Base-by-base conservation (phyloP, 2,797 vertebrate species). In the Coccyzus lansbergi region DNA sequence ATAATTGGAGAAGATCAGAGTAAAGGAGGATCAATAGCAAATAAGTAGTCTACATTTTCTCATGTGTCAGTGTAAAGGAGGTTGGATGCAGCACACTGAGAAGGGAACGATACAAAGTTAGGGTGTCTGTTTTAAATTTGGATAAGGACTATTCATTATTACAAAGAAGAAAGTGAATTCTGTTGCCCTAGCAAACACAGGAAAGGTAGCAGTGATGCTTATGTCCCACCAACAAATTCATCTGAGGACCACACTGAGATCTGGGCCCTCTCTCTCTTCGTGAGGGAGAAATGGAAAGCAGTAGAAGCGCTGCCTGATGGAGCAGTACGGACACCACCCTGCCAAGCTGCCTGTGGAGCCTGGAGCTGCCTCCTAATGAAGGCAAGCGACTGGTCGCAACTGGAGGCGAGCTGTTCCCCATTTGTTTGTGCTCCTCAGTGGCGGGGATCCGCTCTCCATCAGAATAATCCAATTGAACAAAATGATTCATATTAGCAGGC, bases 391-490 rank as follows among this genome's bases (percentile, higher is more conserved):
- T 94, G 89, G 92, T 94, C 96, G 89, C 93, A 96, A 96, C 92
- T 92, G 63, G 88, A 95, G 90, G 62, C 49, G 59, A 97, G 92
- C 90, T 95, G 72, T 86, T 83, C 91, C 86, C 92, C 86, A 74
- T 96, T 96, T 97, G 84, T 96, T 96, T 96, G 90, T 94, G 77
- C 78, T 94, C 94, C 78, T 81, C 17, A 1, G 90, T 95, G 94
- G 94, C 44, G 9, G 95, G 93, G 94, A 95, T 96, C 93, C 75
- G 20, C 92, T 96, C 92, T 95, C 97, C 94, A 95, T 97, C 97
- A 96, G 95, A 97, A 97, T 97, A 97, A 98, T 97, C 96, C 97
- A 97, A 97, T 97, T 97, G 97, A 97, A 97, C 94, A 95, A 97
- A 97, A 97, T 97, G 94, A 98, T 97, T 97, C 97, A 97, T 97